Conservation (phyloP, 2,797 vertebrate genomes). For the Arctocebus calabarensis region DNA sequence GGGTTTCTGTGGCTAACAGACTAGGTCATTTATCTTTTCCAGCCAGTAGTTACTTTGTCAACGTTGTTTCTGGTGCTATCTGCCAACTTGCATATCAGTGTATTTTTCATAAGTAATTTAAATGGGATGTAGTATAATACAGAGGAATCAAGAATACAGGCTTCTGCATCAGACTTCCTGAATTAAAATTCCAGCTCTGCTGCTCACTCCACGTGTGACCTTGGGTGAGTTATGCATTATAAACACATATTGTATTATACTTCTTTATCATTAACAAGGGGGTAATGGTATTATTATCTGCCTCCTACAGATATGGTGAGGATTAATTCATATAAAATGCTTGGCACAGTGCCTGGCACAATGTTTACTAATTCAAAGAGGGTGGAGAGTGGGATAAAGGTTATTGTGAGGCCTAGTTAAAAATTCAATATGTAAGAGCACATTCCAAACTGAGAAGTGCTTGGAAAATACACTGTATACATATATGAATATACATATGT, state of each 20-base stretch:
- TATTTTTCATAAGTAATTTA: conserved; percentile 9
- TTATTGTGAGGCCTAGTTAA: not conserved
- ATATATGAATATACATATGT: not conserved
- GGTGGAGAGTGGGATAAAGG: not conserved
- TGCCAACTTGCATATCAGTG: not conserved
- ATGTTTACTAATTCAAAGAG: conserved; percentile 14
- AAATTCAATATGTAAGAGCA: not conserved
- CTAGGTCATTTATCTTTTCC: not conserved
- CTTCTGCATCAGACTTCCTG: not conserved
- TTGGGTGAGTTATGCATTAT: not conserved
- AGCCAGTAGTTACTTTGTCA: not conserved
- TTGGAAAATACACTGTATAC: not conserved
- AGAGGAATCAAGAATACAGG: not conserved
- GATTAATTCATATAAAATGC: conserved; percentile 18
- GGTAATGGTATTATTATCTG: not conserved
- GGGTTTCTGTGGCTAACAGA: not conserved
- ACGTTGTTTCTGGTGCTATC: not conserved
- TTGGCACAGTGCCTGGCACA: not conserved
- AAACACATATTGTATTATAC: not conserved
- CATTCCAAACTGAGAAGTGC: conserved; percentile 40
- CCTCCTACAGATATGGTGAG: not conserved
- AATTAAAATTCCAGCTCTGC: conserved; percentile 18
- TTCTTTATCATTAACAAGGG: conserved; percentile 42
- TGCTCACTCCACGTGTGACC: not conserved
- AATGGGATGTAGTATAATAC: not conserved